Conservation (phyloP, 2,888 invertebrate genomes). For the Bugula neritina region DNA sequence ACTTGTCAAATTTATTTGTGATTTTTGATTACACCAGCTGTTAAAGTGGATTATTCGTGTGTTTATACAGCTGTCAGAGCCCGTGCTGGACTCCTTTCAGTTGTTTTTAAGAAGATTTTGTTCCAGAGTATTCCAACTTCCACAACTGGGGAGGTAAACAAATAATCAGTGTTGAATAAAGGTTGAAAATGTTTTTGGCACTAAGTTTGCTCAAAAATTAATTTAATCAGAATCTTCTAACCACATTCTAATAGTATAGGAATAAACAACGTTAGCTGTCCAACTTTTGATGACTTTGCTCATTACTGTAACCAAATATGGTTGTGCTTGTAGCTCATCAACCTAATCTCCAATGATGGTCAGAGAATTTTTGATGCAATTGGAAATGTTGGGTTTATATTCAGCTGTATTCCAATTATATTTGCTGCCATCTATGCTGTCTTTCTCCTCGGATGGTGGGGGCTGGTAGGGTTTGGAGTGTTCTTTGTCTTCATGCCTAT, state of each 20-base stretch:
- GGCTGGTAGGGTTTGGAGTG: constrained; percentile 56
- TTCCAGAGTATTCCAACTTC: constrained; percentile 54
- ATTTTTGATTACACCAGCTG: too few species aligned
- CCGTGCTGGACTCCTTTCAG: constrained; percentile 49
- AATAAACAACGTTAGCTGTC: too few species aligned
- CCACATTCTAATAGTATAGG: too few species aligned
- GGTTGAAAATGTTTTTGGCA: too few species aligned
- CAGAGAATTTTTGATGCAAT: constrained; percentile 59
- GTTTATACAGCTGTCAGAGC: constrained; percentile 52
- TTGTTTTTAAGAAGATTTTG: constrained; percentile 54
- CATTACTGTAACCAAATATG: too few species aligned
- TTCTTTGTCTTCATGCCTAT: constrained; percentile 54
- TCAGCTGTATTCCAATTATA: constrained; percentile 57
- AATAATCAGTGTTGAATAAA: too few species aligned
- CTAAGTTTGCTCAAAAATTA: too few species aligned
- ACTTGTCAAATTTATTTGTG: too few species aligned
- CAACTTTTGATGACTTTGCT: too few species aligned
- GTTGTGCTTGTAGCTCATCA: constrained; percentile 58
- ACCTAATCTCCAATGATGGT: constrained; percentile 59
- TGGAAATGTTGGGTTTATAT: constrained; percentile 56
- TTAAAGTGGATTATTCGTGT: too few species aligned
- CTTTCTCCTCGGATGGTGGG: constrained; percentile 57
- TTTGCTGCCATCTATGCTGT: constrained; percentile 57
- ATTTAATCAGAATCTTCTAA: too few species aligned
- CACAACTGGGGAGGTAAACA: constrained; percentile 55